phyloP scores from a whole-genome alignment of 2,113 vertebrate species.

The Otocyon megalotis region DNA sequence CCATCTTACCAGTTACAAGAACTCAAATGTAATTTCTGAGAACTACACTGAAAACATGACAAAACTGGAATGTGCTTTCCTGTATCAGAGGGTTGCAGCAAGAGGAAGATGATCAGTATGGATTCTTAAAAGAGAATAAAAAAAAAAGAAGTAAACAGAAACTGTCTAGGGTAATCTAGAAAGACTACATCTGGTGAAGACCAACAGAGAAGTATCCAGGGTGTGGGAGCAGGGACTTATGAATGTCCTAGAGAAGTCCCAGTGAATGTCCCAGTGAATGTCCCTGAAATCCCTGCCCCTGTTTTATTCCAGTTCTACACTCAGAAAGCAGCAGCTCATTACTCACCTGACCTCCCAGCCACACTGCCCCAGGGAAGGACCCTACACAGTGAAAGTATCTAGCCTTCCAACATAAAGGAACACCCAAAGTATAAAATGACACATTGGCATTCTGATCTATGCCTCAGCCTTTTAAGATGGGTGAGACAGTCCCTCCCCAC shows the following conservation, averaged over 20 bases:
- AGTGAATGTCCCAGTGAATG: not conserved
- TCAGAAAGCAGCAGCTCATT: not conserved
- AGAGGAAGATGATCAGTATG: not conserved
- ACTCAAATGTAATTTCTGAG: not conserved
- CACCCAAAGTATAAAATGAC: not conserved
- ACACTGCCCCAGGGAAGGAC: not conserved
- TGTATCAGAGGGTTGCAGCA: not conserved
- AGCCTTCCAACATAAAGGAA: not conserved
- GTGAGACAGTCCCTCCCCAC: not conserved
- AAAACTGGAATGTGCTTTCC: not conserved
- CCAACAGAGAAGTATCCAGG: not conserved
- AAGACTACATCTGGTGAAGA: not conserved
- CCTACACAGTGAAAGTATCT: not conserved
- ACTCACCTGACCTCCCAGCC: not conserved
- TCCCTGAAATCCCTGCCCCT: not conserved
- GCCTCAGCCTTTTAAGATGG: not conserved
- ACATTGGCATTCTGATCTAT: not conserved
- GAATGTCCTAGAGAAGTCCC: not conserved
- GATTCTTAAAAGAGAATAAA: conserved; percentile 64
- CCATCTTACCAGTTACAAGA: not conserved
- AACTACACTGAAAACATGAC: not conserved
- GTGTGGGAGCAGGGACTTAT: not conserved
- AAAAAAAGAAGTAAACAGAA: not conserved
- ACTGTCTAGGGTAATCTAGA: too few relatives aligned
- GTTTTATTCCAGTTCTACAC: not conserved